phyloP scores from a whole-genome alignment of 2,113 vertebrate genomes.

The Cottus gobio region DNA sequence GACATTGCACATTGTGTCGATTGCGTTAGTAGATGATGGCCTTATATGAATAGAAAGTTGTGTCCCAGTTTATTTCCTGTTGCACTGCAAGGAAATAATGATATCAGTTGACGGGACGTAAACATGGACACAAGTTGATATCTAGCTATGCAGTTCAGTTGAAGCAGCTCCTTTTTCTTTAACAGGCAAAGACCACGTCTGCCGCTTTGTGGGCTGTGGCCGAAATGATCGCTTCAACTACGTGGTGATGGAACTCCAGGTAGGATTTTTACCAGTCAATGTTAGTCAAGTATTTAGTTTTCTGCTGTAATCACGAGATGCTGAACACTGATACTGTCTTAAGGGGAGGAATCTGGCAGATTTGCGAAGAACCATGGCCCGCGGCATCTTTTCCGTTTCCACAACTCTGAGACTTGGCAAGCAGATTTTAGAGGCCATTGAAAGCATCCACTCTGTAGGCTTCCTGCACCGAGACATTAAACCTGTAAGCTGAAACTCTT shows the following conservation, averaged over 20 bases:
- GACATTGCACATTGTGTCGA: background rate
- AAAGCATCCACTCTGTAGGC: constrained; percentile 98
- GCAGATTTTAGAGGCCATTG: constrained; percentile 96
- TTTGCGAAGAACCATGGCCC: constrained; percentile 91
- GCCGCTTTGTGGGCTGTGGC: constrained; percentile 97
- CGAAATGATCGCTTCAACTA: constrained; percentile 99
- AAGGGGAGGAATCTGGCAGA: constrained; percentile 98
- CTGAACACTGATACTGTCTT: background rate
- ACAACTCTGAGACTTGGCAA: constrained; percentile 93
- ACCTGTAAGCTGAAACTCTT: constrained; percentile 84
- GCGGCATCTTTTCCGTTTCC: constrained; percentile 92
- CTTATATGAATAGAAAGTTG: background rate
- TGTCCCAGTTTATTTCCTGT: background rate
- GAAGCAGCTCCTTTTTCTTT: background rate
- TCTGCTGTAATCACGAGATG: background rate
- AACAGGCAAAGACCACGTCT: constrained; percentile 97
- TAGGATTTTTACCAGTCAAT: constrained; percentile 50
- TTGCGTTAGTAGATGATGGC: background rate
- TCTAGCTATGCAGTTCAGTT: background rate
- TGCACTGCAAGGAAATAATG: background rate
- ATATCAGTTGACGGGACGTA: background rate
- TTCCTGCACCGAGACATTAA: constrained; percentile 98
- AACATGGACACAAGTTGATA: background rate
- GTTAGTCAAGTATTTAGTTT: background rate
- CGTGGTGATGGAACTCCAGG: constrained; percentile 99